phyloP scores from a whole-genome alignment of 2,113 vertebrate species.

The Cromileptes altivelis region DNA sequence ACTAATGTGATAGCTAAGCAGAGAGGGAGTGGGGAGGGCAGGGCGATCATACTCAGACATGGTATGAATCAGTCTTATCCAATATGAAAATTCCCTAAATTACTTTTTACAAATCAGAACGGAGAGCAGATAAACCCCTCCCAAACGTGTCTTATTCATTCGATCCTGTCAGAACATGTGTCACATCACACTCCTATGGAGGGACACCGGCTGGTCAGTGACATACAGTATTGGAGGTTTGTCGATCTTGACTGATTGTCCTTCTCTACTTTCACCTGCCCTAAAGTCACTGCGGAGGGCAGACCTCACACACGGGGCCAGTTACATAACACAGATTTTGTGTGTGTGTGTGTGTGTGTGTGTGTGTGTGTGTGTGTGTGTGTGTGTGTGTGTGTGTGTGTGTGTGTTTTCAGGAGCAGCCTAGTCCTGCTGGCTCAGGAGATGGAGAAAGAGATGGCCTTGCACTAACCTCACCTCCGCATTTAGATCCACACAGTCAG shows the following conservation, averaged over 20 bases:
- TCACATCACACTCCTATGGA: not conserved
- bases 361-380: constrained; percentile 22
- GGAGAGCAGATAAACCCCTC: not conserved
- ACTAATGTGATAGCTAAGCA: too few relatives aligned
- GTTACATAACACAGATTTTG: constrained; percentile 59
- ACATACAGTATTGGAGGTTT: not conserved
- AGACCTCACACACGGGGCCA: constrained; percentile 44
- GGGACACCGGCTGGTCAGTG: not conserved
- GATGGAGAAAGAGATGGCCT: constrained; percentile 69
- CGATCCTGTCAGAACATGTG: not conserved
- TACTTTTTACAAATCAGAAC: not conserved
- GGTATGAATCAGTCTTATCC: too few relatives aligned
- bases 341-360: constrained; percentile 24
- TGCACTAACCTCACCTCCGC: constrained; percentile 74
- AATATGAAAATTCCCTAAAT: not conserved
- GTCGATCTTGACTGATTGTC: constrained; percentile 28
- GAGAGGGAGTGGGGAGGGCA: too few relatives aligned
- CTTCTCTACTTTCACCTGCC: constrained; percentile 59
- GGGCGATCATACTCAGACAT: too few relatives aligned
- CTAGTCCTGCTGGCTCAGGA: constrained; percentile 76
- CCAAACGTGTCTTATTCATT: not conserved
- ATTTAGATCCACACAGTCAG: constrained; percentile 70
- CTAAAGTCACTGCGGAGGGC: constrained; percentile 60
- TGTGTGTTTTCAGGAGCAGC: constrained; percentile 40
- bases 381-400: constrained; percentile 18